These are phyloP conservation scores for Gambusia affinis DNA, from an alignment of 2,113 vertebrate genomes.

Conservation along the genomic window DNA sequence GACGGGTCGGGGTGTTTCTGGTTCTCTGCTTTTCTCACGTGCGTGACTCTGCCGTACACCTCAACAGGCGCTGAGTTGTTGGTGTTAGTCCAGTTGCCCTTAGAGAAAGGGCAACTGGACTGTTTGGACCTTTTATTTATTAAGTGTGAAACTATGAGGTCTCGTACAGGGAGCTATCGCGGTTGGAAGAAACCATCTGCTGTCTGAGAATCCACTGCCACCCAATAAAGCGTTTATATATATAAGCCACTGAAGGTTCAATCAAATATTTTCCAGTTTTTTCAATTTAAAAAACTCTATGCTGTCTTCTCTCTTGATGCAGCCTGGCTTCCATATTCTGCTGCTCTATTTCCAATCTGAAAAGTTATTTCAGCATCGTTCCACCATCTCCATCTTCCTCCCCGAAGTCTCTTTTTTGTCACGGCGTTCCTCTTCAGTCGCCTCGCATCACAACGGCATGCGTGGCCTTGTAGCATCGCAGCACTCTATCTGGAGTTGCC, in stretches of 20 bases:
- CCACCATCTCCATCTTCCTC: constrained; percentile 1
- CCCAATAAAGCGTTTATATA: not conserved
- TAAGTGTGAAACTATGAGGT: constrained; percentile 22
- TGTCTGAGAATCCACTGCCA: constrained; percentile 4
- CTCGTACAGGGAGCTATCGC: constrained; percentile 21
- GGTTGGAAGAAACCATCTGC: constrained; percentile 29
- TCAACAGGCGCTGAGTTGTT: not conserved
- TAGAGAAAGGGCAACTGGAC: not conserved
- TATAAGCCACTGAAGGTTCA: no score
- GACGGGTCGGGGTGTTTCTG: not conserved
- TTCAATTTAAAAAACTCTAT: not conserved
- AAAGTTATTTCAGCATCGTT: constrained; percentile 11
- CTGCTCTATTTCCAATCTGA: not conserved
- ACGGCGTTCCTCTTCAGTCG: constrained; percentile 48
- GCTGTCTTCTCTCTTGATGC: not conserved
- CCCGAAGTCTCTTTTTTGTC: not conserved
- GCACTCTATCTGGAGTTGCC: constrained; percentile 72
- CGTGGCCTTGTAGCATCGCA: constrained; percentile 73
- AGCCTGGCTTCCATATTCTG: not conserved
- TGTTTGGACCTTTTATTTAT: constrained; percentile 18
- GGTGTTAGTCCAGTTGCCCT: no score
- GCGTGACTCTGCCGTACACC: not conserved
- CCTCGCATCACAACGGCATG: constrained; percentile 68
- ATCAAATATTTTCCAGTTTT: no score
- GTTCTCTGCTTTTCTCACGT: not conserved